Conservation (phyloP, 2,797 vertebrate genomes). For the Poeciliopsis presidionis region DNA sequence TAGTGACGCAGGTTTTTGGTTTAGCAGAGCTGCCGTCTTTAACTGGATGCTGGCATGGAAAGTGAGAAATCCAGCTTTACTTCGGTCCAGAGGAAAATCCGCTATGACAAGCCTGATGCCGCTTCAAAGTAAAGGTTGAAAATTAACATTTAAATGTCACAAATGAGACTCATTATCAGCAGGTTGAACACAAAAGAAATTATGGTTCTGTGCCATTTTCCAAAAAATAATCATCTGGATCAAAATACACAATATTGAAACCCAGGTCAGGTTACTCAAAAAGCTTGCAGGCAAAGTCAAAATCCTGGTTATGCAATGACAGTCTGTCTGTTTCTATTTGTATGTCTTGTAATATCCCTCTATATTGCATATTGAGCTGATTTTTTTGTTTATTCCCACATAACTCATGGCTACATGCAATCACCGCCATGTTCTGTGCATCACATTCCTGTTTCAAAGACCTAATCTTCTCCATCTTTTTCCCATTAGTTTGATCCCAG, state of each 20-base stretch:
- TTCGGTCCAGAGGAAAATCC: conserved; percentile 62
- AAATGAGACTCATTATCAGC: conserved; percentile 49
- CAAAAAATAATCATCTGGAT: conserved; percentile 15
- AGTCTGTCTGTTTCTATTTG: conserved; percentile 8
- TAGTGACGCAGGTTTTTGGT: conserved; percentile 55
- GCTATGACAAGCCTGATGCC: conserved; percentile 61
- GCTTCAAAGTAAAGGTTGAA: conserved; percentile 72
- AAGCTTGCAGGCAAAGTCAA: background rate
- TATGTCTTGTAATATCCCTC: conserved; percentile 29
- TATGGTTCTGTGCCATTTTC: conserved; percentile 7
- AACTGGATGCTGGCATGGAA: conserved; percentile 57
- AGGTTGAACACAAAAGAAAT: conserved; percentile 19
- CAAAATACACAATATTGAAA: conserved; percentile 16
- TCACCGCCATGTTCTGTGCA: conserved; percentile 53
- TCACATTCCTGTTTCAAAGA: conserved; percentile 52
- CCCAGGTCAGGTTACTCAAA: background rate
- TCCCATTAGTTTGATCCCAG: conserved; percentile 60
- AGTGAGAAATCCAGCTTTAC: conserved; percentile 69
- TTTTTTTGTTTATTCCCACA: conserved; percentile 51
- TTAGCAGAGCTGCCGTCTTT: conserved; percentile 35
- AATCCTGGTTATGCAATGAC: background rate
- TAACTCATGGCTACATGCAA: conserved; percentile 57
- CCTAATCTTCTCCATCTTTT: conserved; percentile 59
- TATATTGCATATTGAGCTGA: conserved; percentile 33
- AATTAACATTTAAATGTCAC: conserved; percentile 59